These are phyloP conservation scores for Meganola albula DNA, from an alignment of 2,888 invertebrate species.

Conservation along the genomic window DNA sequence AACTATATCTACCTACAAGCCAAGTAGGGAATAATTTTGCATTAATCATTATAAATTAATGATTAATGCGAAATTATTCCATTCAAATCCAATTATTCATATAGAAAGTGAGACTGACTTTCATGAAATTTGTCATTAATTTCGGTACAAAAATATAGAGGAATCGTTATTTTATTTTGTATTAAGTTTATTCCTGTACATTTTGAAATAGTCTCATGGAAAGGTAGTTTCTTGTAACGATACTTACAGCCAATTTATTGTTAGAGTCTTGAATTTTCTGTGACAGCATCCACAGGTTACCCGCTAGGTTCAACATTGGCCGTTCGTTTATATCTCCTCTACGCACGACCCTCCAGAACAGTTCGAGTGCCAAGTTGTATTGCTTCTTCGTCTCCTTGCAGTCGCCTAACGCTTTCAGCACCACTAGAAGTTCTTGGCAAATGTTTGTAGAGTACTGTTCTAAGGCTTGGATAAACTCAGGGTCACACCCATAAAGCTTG, in stretches of 20 bases:
- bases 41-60: no score
- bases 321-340: conserved; percentile 80
- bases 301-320: conserved; percentile 81
- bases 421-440: conserved; percentile 84
- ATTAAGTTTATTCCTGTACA: no score
- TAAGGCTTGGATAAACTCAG: conserved; percentile 89
- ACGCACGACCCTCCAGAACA: conserved; percentile 82
- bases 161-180: no score
- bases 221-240: no score
- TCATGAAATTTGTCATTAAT: no score
- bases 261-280: conserved; percentile 75
- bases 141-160: no score
- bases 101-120: no score
- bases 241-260: conserved; percentile 53
- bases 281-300: conserved; percentile 89
- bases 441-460: conserved; percentile 86
- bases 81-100: no score
- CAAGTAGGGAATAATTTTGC: no score
- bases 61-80: no score
- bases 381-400: conserved; percentile 82
- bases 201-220: no score
- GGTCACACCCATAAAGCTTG: conserved; percentile 91
- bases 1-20: no score
- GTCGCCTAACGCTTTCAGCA: conserved; percentile 83
- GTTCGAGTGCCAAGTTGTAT: conserved; percentile 83